Conservation (phyloP, 2,888 invertebrate species). For the Nysson spinosus region DNA sequence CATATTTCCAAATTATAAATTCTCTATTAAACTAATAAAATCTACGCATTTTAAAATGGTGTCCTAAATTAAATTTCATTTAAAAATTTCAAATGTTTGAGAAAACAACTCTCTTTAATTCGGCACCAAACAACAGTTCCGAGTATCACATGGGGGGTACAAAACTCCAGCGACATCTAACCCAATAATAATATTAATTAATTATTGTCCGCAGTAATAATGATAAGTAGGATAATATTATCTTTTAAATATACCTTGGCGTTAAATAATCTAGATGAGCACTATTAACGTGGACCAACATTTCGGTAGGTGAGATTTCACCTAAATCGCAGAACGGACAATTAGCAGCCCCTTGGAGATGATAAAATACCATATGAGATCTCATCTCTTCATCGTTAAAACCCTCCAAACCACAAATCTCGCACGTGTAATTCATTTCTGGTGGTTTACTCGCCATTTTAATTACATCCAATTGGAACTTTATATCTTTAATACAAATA, state of each 20-base stretch:
- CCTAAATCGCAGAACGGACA: conserved; percentile 91
- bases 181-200: neutral
- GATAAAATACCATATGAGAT: conserved; percentile 87
- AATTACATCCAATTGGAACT: conserved; percentile 32
- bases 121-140: too few relatives aligned
- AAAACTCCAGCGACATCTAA: too few relatives aligned
- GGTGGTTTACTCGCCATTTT: conserved; percentile 79
- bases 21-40: too few relatives aligned
- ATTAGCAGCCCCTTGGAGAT: conserved; percentile 87
- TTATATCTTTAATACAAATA: conserved; percentile 23
- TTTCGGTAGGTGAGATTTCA: conserved; percentile 85
- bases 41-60: too few relatives aligned
- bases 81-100: too few relatives aligned
- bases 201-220: neutral
- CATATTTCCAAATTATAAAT: too few relatives aligned
- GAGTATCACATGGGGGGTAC: too few relatives aligned
- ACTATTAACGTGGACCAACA: conserved; percentile 88
- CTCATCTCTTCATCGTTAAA: conserved; percentile 89
- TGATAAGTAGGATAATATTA: neutral
- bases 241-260: conserved; percentile 73
- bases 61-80: too few relatives aligned
- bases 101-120: too few relatives aligned
- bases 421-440: conserved; percentile 84
- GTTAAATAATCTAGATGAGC: conserved; percentile 91
- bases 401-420: conserved; percentile 91